These are phyloP conservation scores for Antheraea assamensis DNA, from an alignment of 2,888 invertebrate genomes.

Conservation along the genomic window DNA sequence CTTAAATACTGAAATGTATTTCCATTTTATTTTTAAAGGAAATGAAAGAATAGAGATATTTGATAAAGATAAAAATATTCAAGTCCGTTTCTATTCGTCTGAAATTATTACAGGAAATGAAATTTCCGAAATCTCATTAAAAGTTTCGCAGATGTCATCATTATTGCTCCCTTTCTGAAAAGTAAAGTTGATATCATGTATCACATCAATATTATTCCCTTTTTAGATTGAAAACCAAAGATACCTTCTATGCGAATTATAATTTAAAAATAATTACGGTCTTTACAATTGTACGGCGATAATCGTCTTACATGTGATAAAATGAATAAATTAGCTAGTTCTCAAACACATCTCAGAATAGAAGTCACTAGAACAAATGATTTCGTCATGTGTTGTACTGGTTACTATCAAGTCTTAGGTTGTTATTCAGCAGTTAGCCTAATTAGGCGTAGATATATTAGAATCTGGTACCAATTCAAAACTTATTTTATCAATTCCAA, in stretches of 20 bases:
- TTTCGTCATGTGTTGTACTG: neutral
- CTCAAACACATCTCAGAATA: neutral
- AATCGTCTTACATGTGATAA: no score
- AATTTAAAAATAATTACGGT: no score
- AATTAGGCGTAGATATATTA: neutral
- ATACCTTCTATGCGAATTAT: no score
- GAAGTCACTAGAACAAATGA: neutral
- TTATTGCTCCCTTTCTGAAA: conserved; percentile 28
- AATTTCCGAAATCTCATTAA: conserved; percentile 33
- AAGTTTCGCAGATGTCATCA: conserved; percentile 38
- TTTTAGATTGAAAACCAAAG: neutral
- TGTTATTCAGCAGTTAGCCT: neutral
- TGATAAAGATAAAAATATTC: neutral
- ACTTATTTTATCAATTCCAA: neutral
- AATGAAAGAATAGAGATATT: neutral
- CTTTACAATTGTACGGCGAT: no score
- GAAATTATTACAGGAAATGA: neutral
- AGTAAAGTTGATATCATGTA: conserved; percentile 33
- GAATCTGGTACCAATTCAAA: neutral
- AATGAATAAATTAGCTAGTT: no score
- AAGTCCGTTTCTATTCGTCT: neutral
- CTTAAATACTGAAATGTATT: neutral
- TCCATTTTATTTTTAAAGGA: neutral
- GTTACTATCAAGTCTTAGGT: neutral
- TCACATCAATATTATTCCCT: neutral